Percentiles rank a stretch among this genome's conserved stretches.
Evolutionary conservation across 2,797 vertebrate genomes (phyloP).

Genomic region (Sardinella longiceps): DNA sequence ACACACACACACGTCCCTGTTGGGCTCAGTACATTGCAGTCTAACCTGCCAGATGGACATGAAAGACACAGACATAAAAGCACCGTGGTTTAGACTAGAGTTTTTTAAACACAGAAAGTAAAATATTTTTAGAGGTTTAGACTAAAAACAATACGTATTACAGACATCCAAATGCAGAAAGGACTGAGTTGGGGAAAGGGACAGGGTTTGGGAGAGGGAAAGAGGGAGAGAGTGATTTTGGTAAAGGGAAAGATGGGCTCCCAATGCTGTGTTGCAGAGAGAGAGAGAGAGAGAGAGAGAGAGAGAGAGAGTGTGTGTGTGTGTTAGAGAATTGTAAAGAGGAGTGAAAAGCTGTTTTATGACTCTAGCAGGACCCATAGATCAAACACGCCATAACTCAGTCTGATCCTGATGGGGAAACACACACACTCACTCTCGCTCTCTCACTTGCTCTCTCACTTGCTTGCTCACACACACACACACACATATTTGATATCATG

Average conservation of each 20-base stretch:
- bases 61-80: no score
- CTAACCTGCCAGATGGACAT: no score
- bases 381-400: slow-evolving; percentile 3
- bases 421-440: not conserved
- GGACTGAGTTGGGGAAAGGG: not conserved
- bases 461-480: not conserved
- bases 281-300: not conserved
- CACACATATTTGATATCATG: not conserved
- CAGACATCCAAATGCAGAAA: no score
- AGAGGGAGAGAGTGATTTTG: no score
- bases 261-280: not conserved
- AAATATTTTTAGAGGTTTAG: no score
- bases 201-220: not conserved
- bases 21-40: no score
- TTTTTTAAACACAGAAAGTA: no score
- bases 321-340: not conserved
- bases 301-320: not conserved
- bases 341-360: not conserved
- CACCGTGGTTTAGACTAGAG: no score
- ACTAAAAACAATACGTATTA: no score
- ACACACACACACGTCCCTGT: no score
- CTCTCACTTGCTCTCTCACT: no score
- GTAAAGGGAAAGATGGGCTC: no score
- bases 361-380: not conserved
- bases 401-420: not conserved